Base-by-base conservation (phyloP, 2,113 vertebrate genomes). In the Xiphorhynchus elegans region DNA sequence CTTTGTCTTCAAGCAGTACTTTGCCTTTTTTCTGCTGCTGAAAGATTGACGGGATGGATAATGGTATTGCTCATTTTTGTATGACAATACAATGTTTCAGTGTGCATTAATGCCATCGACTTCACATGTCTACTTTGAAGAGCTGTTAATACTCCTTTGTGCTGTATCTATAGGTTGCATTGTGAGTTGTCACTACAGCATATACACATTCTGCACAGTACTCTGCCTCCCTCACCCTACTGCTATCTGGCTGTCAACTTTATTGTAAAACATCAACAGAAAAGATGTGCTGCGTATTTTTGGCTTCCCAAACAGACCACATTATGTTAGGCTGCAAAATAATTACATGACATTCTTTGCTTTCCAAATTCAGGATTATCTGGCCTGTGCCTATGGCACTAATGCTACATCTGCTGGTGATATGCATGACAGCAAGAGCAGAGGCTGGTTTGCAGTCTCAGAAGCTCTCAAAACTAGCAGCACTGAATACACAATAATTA, bases 281-380 rank as follows among this genome's bases (percentile, higher is more conserved):
- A 84, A 95, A 81, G 73, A 94, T 76, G 69, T 53, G 74, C 7
- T 53, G 52, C 19, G 24, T 84, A 79, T 87, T 95, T 96, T 49
- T 91, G 89, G 64, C 89, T 94, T 62, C 3, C 11, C 60, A 82
- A 93, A 78, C 52, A 95, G 72, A 11, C n/a, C 53, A 19, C 74
- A 79, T 94, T 89, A 79, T 85, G 62, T 95, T 84, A 73, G 73
- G 52, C 44, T 87, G 81, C 53, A 89, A 95, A 96, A 95, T 96
- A 97, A 95, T 92, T 95, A 67, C 87, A 76, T 72, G 69, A 89
- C 84, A 87, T 78, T 76, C 69, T 91, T 93, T 70, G 60, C 86
- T 82, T 92, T 96, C 91, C 95, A 96, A 95, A 95, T 79, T 82
- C 84, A 79, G 84, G 69, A 93, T 94, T 87, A 89, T 95, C 80